Base-by-base conservation (phyloP, 2,797 vertebrate genomes). In the Pteropus rufus region DNA sequence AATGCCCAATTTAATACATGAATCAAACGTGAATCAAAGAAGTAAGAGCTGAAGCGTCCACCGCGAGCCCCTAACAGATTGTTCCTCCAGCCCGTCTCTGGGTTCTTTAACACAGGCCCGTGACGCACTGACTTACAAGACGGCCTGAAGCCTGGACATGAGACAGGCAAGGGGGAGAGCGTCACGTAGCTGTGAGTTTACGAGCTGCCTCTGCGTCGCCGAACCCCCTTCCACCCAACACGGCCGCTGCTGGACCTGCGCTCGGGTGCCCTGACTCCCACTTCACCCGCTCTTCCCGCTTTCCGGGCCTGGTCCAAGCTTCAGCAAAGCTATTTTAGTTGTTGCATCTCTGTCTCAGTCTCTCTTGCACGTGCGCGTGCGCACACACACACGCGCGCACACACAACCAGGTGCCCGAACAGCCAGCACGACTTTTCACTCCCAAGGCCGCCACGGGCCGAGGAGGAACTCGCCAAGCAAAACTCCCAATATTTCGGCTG, bases 41-140 rank as follows among this genome's bases (percentile, higher is more conserved):
- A 69, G 58, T 11, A 41, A 56, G 16, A 5, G 31, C 4, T 2
- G 7, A 16, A 39, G 24, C 3, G 1, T 11, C 87, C 75, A 34
- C 7, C 14, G 10, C 52, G 62, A 11, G 16, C 62, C 36, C 15
- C 56, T n/a, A 11, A 21, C 52, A 26, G 10, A 12, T 46, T 23
- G 4, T 21, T 6, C 62, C 52, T 52, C 29, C 5, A 3, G 26
- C 75, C 2, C 0, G 0, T 4, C 39, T 56, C 44, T 16, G 84
- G 79, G 14, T 73, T 31, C 67, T 65, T n/a, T 31, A 36, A 0
- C 29, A 7, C 1, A 0, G 10, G 12, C 23, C 79, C 16, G 1
- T 1, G 1, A 23, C 1, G 29, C n/a, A 29, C 21, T 36, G 16
- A 15, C 46, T 39, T 29, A n/a, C 21, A 58, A 8, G 8, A 81